Percentiles rank a stretch among this genome's conserved stretches.
Evolutionary conservation across 2,888 invertebrate genomes (phyloP).

Genomic region (Leucophora obtusa): DNA sequence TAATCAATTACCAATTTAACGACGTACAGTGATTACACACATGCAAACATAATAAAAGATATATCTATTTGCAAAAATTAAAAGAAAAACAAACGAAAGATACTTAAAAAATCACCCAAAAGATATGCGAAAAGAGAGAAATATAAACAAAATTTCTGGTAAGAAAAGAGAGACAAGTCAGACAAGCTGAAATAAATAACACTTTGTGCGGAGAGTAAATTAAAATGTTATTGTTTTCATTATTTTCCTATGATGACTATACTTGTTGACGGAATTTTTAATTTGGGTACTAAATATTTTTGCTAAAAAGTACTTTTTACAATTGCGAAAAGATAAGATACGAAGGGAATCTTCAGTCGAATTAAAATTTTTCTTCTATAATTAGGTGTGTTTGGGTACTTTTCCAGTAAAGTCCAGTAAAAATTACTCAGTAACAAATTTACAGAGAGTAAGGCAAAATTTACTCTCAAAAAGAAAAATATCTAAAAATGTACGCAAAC

Average conservation of each 20-base stretch:
- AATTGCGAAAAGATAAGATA: too few species aligned
- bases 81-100: neutral
- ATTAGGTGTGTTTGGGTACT: too few species aligned
- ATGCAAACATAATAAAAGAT: neutral
- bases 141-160: slow-evolving; percentile 2
- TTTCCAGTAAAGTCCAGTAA: too few species aligned
- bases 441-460: too few species aligned
- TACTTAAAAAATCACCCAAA: neutral
- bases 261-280: neutral
- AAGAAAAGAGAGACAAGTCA: slow-evolving; percentile 18
- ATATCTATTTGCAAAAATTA: slow-evolving; percentile 19
- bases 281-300: slow-evolving; percentile 3
- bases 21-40: neutral
- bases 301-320: too few species aligned
- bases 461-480: too few species aligned
- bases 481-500: too few species aligned
- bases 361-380: too few species aligned
- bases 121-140: slow-evolving; percentile 8
- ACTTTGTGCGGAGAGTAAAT: slow-evolving; percentile 25
- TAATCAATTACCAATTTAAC: slow-evolving; percentile 18
- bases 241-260: slow-evolving; percentile 26
- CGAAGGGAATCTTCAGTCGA: too few species aligned
- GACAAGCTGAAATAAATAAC: slow-evolving; percentile 22
- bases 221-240: slow-evolving; percentile 24
- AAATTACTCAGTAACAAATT: too few species aligned